Conservation (phyloP, 2,888 invertebrate genomes). For the Oxycera nigricornis region DNA sequence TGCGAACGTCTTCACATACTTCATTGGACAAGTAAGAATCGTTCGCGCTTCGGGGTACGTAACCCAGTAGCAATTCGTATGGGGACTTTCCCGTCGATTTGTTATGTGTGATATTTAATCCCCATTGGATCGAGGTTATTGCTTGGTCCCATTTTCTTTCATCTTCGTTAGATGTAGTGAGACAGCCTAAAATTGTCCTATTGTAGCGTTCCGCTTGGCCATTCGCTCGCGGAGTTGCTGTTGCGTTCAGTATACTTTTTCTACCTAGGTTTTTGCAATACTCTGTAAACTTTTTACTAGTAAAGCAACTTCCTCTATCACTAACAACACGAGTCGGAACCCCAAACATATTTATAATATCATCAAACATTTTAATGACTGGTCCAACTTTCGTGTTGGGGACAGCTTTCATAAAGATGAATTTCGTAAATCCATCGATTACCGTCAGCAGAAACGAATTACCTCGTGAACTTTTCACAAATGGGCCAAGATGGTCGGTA, state of each 20-base stretch:
- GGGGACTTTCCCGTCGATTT: not conserved
- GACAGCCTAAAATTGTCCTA: not conserved
- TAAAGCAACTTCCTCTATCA: not conserved
- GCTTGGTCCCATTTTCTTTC: not conserved
- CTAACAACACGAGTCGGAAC: not conserved
- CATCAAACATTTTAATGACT: not conserved
- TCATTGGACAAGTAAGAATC: not conserved
- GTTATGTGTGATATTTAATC: not conserved
- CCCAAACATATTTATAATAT: not conserved
- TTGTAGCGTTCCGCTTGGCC: not conserved
- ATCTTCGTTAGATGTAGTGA: not conserved
- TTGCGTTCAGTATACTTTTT: not conserved
- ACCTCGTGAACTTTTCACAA: constrained; percentile 22
- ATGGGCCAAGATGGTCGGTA: constrained; percentile 40
- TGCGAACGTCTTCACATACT: not conserved
- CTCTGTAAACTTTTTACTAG: not conserved
- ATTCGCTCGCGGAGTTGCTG: not conserved
- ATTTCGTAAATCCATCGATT: constrained; percentile 42
- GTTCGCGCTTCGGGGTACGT: not conserved
- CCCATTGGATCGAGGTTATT: not conserved
- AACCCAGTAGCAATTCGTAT: not conserved
- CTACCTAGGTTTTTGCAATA: not conserved
- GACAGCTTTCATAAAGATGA: not conserved
- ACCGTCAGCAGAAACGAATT: constrained; percentile 32
- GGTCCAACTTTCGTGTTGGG: not conserved